phyloP scores from a whole-genome alignment of 2,888 invertebrate genomes.

The Melanophora roralis region DNA sequence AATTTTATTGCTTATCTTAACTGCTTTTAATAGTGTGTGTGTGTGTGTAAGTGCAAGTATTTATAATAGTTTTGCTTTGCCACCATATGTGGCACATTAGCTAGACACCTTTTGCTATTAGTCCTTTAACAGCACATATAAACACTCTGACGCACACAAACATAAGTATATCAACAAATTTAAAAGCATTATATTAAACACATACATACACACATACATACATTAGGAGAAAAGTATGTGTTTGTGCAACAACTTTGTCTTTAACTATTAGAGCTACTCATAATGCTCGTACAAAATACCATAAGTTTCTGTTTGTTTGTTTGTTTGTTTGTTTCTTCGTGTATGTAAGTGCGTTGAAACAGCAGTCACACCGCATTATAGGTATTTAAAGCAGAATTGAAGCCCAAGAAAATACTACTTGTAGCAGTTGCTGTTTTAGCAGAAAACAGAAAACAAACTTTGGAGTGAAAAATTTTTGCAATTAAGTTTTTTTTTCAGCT shows the following conservation, averaged over 20 bases:
- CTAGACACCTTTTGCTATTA: slow-evolving; percentile 57
- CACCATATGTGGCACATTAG: slow-evolving; percentile 61
- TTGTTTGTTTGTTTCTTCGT: slow-evolving; percentile 1
- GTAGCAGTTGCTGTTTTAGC: background rate
- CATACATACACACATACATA: background rate
- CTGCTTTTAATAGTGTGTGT: slow-evolving; percentile 36
- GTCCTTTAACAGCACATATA: slow-evolving; percentile 28
- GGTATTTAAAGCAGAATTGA: slow-evolving; percentile 35
- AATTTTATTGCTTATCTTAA: slow-evolving; percentile 62
- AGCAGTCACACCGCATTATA: slow-evolving; percentile 14
- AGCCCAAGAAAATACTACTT: background rate
- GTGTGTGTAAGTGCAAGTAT: background rate
- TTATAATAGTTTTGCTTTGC: slow-evolving; percentile 27
- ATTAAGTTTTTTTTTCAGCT: slow-evolving; percentile 42
- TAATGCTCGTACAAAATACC: slow-evolving; percentile 3
- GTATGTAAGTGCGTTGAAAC: background rate
- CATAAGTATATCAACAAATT: too few species aligned
- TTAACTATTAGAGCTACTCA: slow-evolving; percentile 47
- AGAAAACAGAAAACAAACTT: slow-evolving; percentile 35
- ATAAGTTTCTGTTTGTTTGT: too few species aligned
- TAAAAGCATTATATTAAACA: too few species aligned
- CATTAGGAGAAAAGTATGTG: background rate
- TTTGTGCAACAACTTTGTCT: slow-evolving; percentile 57
- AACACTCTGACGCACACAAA: background rate
- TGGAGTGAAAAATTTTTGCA: slow-evolving; percentile 55